Evolutionary conservation across 2,113 vertebrate species (phyloP), one percentile per base, ranked within the genome.

Genomic region (Motacilla alba): DNA sequence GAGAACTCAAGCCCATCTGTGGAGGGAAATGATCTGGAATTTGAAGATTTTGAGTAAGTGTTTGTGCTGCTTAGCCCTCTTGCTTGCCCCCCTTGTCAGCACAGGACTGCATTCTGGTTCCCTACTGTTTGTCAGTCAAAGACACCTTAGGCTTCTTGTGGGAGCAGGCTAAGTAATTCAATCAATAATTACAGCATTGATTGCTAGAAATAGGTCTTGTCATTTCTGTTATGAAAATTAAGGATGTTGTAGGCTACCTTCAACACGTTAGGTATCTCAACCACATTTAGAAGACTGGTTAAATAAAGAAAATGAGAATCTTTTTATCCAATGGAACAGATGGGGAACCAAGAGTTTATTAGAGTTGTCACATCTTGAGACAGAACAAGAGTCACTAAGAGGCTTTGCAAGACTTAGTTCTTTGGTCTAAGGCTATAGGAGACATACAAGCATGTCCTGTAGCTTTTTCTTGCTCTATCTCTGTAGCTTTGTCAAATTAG

Each of bases 41-140:
- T 99, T 95, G 99, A 99, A 97, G 99, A 99, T 93, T 98, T 99
- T 87, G 99, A 99, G 99, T 99, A 95, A 98, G 99, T 98, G 74
- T 89, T 28, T 43, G 13, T 62, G 74, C 91, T 93, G 44, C 92
- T 47, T 94, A 50, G 58, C 30, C 47, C 33, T 77, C 52, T 75
- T 80, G 28, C 55, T 83, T 33, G 41, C 23, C 4, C 21, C 33
- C 63, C 18, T 64, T 90, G 16, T 83, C 39, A 80, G 13, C 14
- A 46, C 58, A 79, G 56, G 47, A 37, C 55, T 70, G 10, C 58
- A 92, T 87, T 93, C 66, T 76, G 56, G 10, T 79, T 82, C 87
- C 75, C 56, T 79, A 7, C 66, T 78, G 67, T 76, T 92, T 46
- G 41, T 63, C 43, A 82, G 1, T 80, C 75, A 83, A 35, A 94